Base-by-base conservation (phyloP, 2,113 vertebrate species). In the Thunnus maccoyii region DNA sequence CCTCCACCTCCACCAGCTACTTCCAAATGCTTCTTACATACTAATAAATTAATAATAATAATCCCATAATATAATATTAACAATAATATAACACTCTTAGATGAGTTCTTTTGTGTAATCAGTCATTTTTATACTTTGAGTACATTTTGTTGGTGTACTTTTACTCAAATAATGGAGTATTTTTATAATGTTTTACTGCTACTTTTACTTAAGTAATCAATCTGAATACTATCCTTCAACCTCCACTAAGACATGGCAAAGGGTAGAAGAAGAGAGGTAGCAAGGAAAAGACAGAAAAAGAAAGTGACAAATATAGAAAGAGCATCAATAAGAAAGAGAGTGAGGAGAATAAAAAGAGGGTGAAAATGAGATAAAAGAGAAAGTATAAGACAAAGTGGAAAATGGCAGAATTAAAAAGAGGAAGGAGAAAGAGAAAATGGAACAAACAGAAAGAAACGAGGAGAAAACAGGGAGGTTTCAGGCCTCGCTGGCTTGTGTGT, bases 401-500 rank as follows among this genome's bases (percentile, higher is more conserved):
- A 73, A 18, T 15, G 46, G 9, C 8, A 36, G 5, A 82, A 67
- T 51, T 3, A 10, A 30, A 71, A 18, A 41, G 55, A 30, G 5
- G 30, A 74, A 46, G 14, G 58, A 44, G 30, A n/a, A 13, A 66
- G 58, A 17, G 20, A 32, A 83, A 22, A 64, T 27, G 27, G n/a
- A 8, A 17, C 36, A 60, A 62, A 76, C 65, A 15, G 56, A 76
- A 50, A 47, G 61, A 55, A 54, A 80, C 3, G 13, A 22, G 56
- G 25, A 69, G n/a, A 63, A 55, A 77, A 46, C 30, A 44, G 46
- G 54, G 72, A 62, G 30, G 67, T 68, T 88, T 20, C 36, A 48
- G 50, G 63, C 69, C 84, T 70, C 62, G 12, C 27, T 9, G 30
- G 82, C 56, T 56, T 66, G 71, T 81, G 78, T 75, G 57, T 75